A percentile compares a stretch with the other conserved stretches of the same genome.
These are phyloP conservation scores for Cyprinus carpio DNA, from an alignment of 2,113 vertebrate genomes.

Conservation along the genomic window DNA sequence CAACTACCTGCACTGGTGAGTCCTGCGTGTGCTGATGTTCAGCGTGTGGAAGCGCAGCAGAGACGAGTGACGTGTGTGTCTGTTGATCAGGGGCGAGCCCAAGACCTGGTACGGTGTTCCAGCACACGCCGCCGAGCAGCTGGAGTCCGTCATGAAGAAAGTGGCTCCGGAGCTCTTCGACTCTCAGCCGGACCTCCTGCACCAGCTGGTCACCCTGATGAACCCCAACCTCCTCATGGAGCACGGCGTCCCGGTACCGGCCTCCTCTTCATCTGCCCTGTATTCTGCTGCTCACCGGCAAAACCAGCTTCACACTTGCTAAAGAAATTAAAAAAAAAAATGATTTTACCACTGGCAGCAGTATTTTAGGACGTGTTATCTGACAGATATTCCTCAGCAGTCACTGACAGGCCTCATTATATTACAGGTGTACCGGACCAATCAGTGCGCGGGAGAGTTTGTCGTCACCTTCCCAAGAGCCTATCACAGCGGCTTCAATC, in stretches of 20 bases:
- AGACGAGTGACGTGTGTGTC: neutral
- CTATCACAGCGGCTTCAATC: slow-evolving; percentile 98
- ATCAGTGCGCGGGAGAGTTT: slow-evolving; percentile 98
- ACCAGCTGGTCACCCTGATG: slow-evolving; percentile 98
- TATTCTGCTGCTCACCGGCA: too few relatives aligned
- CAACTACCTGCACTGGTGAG: slow-evolving; percentile 93
- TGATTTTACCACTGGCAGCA: too few relatives aligned
- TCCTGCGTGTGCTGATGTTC: too few relatives aligned
- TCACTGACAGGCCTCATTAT: neutral
- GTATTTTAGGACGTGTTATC: too few relatives aligned
- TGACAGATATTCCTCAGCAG: too few relatives aligned
- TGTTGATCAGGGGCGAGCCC: slow-evolving; percentile 86
- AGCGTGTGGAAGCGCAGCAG: too few relatives aligned
- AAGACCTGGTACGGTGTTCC: slow-evolving; percentile 99
- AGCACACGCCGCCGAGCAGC: slow-evolving; percentile 91
- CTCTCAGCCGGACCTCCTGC: slow-evolving; percentile 94
- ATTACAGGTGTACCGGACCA: slow-evolving; percentile 93
- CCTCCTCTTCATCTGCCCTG: too few relatives aligned
- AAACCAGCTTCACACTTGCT: too few relatives aligned
- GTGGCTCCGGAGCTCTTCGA: slow-evolving; percentile 95
- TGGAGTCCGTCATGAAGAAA: slow-evolving; percentile 97
- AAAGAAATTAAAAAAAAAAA: too few relatives aligned
- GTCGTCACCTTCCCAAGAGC: slow-evolving; percentile 97
- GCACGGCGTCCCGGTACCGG: slow-evolving; percentile 86
- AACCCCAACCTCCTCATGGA: slow-evolving; percentile 98